Evolutionary conservation across 2,888 invertebrate genomes (phyloP).

Genomic region (Syritta pipiens): DNA sequence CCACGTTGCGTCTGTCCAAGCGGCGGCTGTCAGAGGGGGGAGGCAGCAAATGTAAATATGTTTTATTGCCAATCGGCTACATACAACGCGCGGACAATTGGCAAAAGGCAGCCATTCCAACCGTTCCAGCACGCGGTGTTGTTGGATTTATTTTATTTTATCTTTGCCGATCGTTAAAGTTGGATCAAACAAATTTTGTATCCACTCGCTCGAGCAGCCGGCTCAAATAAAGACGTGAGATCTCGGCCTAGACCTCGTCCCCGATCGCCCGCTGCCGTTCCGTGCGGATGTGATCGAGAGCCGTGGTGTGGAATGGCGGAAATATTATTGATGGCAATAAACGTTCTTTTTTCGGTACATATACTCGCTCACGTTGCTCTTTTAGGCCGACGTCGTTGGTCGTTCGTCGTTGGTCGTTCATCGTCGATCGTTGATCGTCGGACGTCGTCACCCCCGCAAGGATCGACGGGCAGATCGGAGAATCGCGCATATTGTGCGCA

Average conservation of each 20-base stretch:
- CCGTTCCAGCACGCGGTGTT: slow-evolving; percentile 11
- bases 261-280: not conserved
- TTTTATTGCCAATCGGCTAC: slow-evolving; percentile 65
- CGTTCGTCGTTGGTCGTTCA: not conserved
- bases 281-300: slow-evolving; percentile 23
- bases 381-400: no score
- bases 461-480: slow-evolving; percentile 17
- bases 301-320: slow-evolving; percentile 65
- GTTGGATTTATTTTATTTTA: slow-evolving; percentile 55
- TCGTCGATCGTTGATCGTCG: not conserved
- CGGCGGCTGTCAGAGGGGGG: not conserved
- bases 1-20: slow-evolving; percentile 14
- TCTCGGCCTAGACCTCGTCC: slow-evolving; percentile 11
- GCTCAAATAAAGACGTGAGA: slow-evolving; percentile 64
- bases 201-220: slow-evolving; percentile 42
- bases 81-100: slow-evolving; percentile 65
- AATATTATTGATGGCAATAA: slow-evolving; percentile 67
- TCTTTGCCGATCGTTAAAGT: slow-evolving; percentile 70
- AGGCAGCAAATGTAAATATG: slow-evolving; percentile 61
- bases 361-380: no score
- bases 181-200: slow-evolving; percentile 69
- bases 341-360: slow-evolving; percentile 44
- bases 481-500: not conserved
- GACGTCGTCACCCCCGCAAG: slow-evolving; percentile 49
- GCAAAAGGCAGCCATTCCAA: slow-evolving; percentile 53